phyloP scores from a whole-genome alignment of 2,888 invertebrate genomes.

The Yponomeuta evonymella region DNA sequence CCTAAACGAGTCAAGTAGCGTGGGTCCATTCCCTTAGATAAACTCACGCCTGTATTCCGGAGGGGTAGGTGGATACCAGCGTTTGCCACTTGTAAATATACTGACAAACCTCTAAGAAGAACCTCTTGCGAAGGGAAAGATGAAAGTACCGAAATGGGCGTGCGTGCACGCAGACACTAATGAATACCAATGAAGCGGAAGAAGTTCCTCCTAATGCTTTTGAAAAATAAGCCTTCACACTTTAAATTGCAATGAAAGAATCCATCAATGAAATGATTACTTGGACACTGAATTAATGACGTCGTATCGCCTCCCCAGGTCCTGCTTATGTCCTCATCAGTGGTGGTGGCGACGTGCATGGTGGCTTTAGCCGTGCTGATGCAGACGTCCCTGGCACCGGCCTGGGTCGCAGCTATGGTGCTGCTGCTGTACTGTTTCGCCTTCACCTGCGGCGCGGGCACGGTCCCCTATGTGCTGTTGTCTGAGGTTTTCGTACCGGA shows the following conservation, averaged over 20 bases:
- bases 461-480: slow-evolving; percentile 48
- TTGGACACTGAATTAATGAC: background rate
- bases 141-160: too few relatives aligned
- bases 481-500: slow-evolving; percentile 52
- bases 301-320: slow-evolving; percentile 36
- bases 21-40: too few relatives aligned
- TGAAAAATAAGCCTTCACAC: background rate
- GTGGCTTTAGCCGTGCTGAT: slow-evolving; percentile 43
- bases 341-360: slow-evolving; percentile 43
- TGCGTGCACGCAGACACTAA: too few relatives aligned
- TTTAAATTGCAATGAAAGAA: too few relatives aligned
- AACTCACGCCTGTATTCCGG: too few relatives aligned
- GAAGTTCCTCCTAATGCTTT: background rate
- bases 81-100: too few relatives aligned
- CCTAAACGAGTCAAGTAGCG: too few relatives aligned
- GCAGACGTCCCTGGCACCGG: slow-evolving; percentile 42
- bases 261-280: background rate
- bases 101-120: too few relatives aligned
- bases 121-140: too few relatives aligned
- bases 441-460: slow-evolving; percentile 59
- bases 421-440: slow-evolving; percentile 55
- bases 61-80: too few relatives aligned
- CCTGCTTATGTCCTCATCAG: slow-evolving; percentile 49
- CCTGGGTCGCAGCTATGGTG: slow-evolving; percentile 55
- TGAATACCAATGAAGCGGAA: too few relatives aligned